Base-by-base conservation (phyloP, 2,113 vertebrate species). In the Urocynchramus pylzowi region DNA sequence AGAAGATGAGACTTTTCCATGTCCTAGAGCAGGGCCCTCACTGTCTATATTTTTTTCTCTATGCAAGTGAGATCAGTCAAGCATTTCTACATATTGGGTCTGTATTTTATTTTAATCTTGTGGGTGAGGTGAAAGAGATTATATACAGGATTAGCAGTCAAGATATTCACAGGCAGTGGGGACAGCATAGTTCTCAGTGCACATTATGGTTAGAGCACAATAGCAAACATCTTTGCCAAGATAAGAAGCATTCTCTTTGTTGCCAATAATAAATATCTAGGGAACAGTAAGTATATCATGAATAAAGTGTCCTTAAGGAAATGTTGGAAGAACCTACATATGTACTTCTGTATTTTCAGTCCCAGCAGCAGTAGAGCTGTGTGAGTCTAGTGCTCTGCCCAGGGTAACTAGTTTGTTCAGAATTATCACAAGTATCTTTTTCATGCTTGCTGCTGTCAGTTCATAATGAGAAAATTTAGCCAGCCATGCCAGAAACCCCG, bases 171-270 rank as follows among this genome's bases (percentile, higher is more conserved):
- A 77, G 84, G 54, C 60, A 88, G 63, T 7, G 23, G 42, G n/a
- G 63, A 54, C 59, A 30, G 30, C 10, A 1, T 24, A 56, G 67
- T 59, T 70, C 54, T 91, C 61, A n/a, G 35, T 37, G 22, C 1
- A 3, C 50, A 7, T 67, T 94, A 79, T 3, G 6, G 76, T 84
- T 67, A 41, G 27, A 54, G 44, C 75, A 84, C 67, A 85, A 94
- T 74, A 67, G 49, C 76, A 95, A 97, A 80, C 50, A 26, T 88
- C 89, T 87, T 81, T 95, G 68, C 90, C 93, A 96, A 84, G 88
- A 78, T 84, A 87, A 84, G 69, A 88, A 93, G 59, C 26, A 22
- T 77, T 88, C 33, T 83, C 75, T 86, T 93, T 75, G 60, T 94
- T 91, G 82, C 75, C 75, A 94, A 20, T 39, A 78, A 73, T 64